Evolutionary conservation across 2,797 vertebrate genomes (phyloP), one percentile per base, ranked within the genome.

Genomic region (Amblyraja radiata): DNA sequence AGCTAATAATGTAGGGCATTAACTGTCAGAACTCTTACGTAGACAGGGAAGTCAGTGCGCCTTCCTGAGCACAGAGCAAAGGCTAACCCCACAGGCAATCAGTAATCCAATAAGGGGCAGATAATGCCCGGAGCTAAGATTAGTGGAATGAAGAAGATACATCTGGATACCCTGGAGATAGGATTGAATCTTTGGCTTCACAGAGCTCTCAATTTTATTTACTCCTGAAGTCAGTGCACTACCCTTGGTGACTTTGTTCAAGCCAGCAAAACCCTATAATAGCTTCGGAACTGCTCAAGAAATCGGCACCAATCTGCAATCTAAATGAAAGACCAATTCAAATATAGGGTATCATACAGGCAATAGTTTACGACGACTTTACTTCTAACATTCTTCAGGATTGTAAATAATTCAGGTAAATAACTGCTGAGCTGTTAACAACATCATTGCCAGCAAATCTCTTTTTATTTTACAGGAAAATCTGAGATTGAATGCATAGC

Each of bases 31-130:
- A 6, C 84, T 88, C 63, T 16, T 32, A 21, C 14, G 1, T 65
- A 16, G n/a, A 1, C 84, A 68, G 84, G 32, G 63, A 88, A 21
- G 16, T 6, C 32, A 68, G n/a, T 8, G 77, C 10, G 77, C 77
- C 16, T 36, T 36, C 77, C n/a, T 14, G n/a, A 78, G 32, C 77
- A 78, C 3, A 18, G n/a, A 68, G 61, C 61, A 36, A 88, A 88
- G 84, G 16, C n/a, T 21, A 68, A 7, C n/a, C 63, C 84, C 68
- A 2, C 7, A 68, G 61, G 61, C 61, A 68, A 68, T 16, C 61
- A 68, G 7, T 88, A 65, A 88, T 88, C 84, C 84, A 68, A 88
- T 88, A 88, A 88, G 84, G 61, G 63, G 32, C 84, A 36, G 84
- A 39, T 88, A 16, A 88, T 88, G n/a, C 63, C 63, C 16, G 84